Evolutionary conservation across 2,113 vertebrate species (phyloP).

Genomic region (Seriola dumerili): DNA sequence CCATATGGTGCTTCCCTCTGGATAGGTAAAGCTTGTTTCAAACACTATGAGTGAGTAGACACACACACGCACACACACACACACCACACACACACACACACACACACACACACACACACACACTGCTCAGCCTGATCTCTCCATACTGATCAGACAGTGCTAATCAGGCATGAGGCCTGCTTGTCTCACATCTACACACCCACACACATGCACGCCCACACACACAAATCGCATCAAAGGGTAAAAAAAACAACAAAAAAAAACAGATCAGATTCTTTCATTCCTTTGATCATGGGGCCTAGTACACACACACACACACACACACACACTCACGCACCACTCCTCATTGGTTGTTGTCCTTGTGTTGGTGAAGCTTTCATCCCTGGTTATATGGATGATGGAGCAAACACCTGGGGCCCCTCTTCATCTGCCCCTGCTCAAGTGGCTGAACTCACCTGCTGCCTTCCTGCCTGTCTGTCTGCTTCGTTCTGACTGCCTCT

Average conservation of each 20-base stretch:
- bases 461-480: constrained; percentile 46
- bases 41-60: constrained; percentile 2
- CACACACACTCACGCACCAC: constrained; percentile 24
- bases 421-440: constrained; percentile 67
- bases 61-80: constrained; percentile 8
- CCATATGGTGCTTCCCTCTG: not conserved
- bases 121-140: constrained; percentile 22
- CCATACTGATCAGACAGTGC: constrained; percentile 42
- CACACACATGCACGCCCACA: not conserved
- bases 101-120: constrained; percentile 14
- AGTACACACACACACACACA: constrained; percentile 8
- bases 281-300: constrained; percentile 65
- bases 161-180: constrained; percentile 58
- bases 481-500: constrained; percentile 16
- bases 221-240: constrained; percentile 73
- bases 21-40: constrained; percentile 28
- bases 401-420: constrained; percentile 79
- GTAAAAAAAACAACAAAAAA: constrained; percentile 11
- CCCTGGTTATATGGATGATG: constrained; percentile 76
- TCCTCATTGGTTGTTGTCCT: constrained; percentile 61
- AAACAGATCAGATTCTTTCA: constrained; percentile 64
- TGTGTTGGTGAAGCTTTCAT: constrained; percentile 75
- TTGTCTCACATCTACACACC: constrained; percentile 15
- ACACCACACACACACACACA: constrained; percentile 7
- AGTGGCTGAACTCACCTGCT: constrained; percentile 75